Base-by-base conservation (phyloP, 1,140 invertebrate genomes). In the Drosophila repletoides region DNA sequence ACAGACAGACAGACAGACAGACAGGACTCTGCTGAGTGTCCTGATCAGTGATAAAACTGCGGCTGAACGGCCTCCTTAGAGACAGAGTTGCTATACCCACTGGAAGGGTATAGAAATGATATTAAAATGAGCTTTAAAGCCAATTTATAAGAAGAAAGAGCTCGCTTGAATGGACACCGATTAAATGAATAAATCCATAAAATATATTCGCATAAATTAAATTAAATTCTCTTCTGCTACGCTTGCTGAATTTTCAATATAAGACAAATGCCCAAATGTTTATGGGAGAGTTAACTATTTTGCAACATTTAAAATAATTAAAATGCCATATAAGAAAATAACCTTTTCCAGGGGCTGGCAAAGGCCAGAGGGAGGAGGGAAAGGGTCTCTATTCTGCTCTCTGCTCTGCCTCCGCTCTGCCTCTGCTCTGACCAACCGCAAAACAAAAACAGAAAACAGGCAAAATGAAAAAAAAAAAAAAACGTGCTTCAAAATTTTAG, bases 261-360 rank as follows among this genome's bases (percentile, higher is more conserved):
- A 9, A 17, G 12, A 5, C 24, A 36, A 36, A 51, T 51, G 12
- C 38, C 4, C 15, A 12, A 6, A n/a, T 10, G 1, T 31, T 53
- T 60, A 46, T 28, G 21, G n/a, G n/a, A n/a, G n/a, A 43, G 34
- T 60, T 68, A 61, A 38, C 48, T 53, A 53, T 63, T 63, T 46
- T 40, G 12, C 7, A 33, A 41, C 43, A 84, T 84, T 76, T 73
- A 77, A 83, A 77, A 73, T 71, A 83, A 84, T 84, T 77, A 83
- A 84, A 84, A 73, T 70, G 38, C 69, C 64, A 77, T 73, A 72
- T 76, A 81, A 65, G 77, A 55, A 43, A 34, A 33, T 38, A 66
- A 70, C 65, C 60, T 59, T 77, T 76, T 67, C 21, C 2, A 5
- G 24, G 15, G n/a, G 1, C 1, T 10, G 24, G 1, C 15, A 7